These are phyloP conservation scores for Caenorhabditis drosophilae DNA, from an alignment of 2,888 invertebrate species.

Conservation along the genomic window DNA sequence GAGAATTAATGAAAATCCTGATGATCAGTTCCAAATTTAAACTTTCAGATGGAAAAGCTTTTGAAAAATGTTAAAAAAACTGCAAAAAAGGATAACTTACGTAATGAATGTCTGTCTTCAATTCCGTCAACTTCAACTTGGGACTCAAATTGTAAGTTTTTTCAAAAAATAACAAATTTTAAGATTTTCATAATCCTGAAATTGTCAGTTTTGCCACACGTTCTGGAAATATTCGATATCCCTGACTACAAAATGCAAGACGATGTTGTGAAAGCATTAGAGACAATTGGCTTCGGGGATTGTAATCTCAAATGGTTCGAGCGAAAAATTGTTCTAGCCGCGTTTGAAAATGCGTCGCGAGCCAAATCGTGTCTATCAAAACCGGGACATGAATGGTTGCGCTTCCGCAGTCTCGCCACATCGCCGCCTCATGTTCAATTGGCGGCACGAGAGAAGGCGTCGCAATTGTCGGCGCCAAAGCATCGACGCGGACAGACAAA, in stretches of 20 bases:
- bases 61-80: slow-evolving; percentile 26
- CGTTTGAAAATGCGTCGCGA: slow-evolving; percentile 21
- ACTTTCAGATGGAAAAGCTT: slow-evolving; percentile 31
- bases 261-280: slow-evolving; percentile 37
- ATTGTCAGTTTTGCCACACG: slow-evolving; percentile 28
- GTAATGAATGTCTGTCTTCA: no score
- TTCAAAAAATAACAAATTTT: neutral
- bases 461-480: slow-evolving; percentile 13
- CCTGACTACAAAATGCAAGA: slow-evolving; percentile 45
- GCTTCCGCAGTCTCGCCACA: slow-evolving; percentile 23
- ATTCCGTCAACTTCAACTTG: slow-evolving; percentile 12
- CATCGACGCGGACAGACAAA: slow-evolving; percentile 21
- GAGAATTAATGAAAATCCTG: neutral
- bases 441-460: slow-evolving; percentile 15
- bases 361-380: slow-evolving; percentile 21
- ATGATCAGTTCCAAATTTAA: neutral
- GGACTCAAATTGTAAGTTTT: slow-evolving; percentile 10
- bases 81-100: slow-evolving; percentile 13
- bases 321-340: slow-evolving; percentile 37
- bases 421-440: slow-evolving; percentile 30
- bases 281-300: slow-evolving; percentile 28
- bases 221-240: slow-evolving; percentile 39
- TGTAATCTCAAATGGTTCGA: slow-evolving; percentile 39
- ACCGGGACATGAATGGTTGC: slow-evolving; percentile 36
- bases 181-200: neutral